Evolutionary conservation across 2,113 vertebrate genomes (phyloP).

Genomic region (Drymodes brunneopygia): DNA sequence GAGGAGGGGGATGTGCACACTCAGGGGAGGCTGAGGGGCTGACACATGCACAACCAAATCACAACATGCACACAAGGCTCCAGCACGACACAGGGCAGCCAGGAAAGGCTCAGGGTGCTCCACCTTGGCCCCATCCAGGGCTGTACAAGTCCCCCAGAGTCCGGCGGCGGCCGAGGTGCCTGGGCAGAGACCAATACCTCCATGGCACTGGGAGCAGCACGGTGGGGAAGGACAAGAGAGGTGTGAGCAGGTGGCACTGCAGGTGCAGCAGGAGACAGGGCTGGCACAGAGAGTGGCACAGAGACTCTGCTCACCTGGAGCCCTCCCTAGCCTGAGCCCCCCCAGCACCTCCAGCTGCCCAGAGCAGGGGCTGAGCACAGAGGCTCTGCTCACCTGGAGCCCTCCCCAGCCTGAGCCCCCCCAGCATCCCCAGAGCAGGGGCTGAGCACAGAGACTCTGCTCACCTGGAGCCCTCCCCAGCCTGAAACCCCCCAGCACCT

Average conservation of each 20-base stretch:
- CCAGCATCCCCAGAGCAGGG: too few species aligned
- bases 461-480: background rate
- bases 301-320: background rate
- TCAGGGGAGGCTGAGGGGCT: background rate
- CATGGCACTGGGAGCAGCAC: conserved; percentile 85
- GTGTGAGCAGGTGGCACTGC: conserved; percentile 53
- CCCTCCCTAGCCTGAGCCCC: background rate
- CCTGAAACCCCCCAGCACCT: background rate
- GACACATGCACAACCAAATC: conserved; percentile 62
- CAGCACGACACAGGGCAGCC: conserved; percentile 45
- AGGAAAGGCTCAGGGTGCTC: conserved; percentile 62
- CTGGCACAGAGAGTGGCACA: background rate
- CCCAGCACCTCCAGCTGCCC: background rate
- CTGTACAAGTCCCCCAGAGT: conserved; percentile 96
- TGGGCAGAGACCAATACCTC: conserved; percentile 96
- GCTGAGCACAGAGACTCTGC: background rate
- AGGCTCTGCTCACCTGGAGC: too few species aligned
- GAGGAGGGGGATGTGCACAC: background rate
- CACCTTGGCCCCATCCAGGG: conserved; percentile 95
- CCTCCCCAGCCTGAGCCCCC: too few species aligned
- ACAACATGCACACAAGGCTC: conserved; percentile 64
- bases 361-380: too few species aligned
- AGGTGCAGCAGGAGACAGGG: background rate
- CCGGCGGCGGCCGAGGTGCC: conserved; percentile 87
- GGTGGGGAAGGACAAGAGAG: conserved; percentile 79